Base-by-base conservation (phyloP, 2,888 invertebrate species). In the Noctuana brunneofusca region DNA sequence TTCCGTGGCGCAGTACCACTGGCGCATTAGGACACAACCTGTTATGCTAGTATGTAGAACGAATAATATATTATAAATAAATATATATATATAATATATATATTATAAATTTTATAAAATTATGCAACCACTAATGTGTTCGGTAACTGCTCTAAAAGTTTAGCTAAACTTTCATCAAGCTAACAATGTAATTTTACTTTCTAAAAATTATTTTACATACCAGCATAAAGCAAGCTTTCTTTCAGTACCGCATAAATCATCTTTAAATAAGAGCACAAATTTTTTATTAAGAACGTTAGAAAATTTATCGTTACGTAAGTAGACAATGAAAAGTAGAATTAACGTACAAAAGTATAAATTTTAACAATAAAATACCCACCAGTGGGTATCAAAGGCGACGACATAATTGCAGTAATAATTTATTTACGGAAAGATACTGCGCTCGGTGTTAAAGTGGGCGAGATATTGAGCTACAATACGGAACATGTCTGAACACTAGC, bases 391-490 rank as follows among this genome's bases (percentile, higher is more conserved):
- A 50, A 35, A 12, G 18, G 48, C 14, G 27, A 22, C 14, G 24
- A 30, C 24, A 50, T 50, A 58, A 58, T 58, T 58, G 20, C 38
- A 38, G 50, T 14, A 58, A 58, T 58, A 50, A 58, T 50, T 50
- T 58, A 58, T 58, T 50, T 50, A 58, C 24, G n/a, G 30, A 48
- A 57, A 27, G 32, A 57, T 32, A 20, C 27, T 48, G 9, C 41
- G 48, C 32, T 56, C 22, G 43, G 24, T 35, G n/a, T n/a, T 35
- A 12, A n/a, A 11, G n/a, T 50, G n/a, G 27, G 50, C 24, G 30
- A 30, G 50, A 16, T 30, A 52, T 52, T 20, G 12, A 52, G 32
- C 52, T n/a, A 24, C 5, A 3, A 41, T 32, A 35, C 1, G n/a
- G 35, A 9, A 12, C 3, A 12, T 35, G 35, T 35, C 35, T 12